Evolutionary conservation across 2,888 invertebrate species (phyloP).

Genomic region (Anthrax anthrax): DNA sequence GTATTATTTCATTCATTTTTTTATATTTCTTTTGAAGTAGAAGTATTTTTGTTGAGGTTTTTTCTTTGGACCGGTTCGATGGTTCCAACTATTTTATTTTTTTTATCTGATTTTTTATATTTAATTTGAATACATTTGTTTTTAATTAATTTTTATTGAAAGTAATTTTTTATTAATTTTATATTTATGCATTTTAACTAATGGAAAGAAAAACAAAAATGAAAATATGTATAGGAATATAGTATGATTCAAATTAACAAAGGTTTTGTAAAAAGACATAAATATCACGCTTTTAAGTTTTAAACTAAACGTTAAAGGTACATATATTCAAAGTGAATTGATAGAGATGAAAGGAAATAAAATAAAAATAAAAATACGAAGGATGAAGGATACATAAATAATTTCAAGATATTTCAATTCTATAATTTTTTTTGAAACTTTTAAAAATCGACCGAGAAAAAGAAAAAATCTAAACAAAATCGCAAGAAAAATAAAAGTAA

Average conservation of each 20-base stretch:
- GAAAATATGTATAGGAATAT: constrained; percentile 4
- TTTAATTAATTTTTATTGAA: not conserved
- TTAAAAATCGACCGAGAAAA: constrained; percentile 28
- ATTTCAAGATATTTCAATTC: no score
- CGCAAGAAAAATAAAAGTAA: constrained; percentile 2
- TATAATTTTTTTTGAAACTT: not conserved
- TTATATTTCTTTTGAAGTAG: not conserved
- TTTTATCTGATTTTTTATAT: not conserved
- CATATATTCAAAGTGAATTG: no score
- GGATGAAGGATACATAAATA: constrained; percentile 13
- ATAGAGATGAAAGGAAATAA: constrained; percentile 1
- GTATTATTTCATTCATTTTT: constrained; percentile 1
- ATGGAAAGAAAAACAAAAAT: constrained; percentile 10
- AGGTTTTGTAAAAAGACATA: no score
- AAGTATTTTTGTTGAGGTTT: constrained; percentile 34
- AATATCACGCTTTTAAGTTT: not conserved
- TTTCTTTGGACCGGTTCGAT: constrained; percentile 37
- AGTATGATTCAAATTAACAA: no score
- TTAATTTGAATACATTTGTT: not conserved
- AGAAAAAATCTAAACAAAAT: constrained; percentile 36
- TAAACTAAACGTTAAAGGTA: not conserved
- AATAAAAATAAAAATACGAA: constrained; percentile 9
- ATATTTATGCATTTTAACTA: no score
- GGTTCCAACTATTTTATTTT: constrained; percentile 25
- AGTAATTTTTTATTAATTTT: no score